phyloP scores from a whole-genome alignment of 2,113 vertebrate species.

The Hypocryptadius cinnamomeus region DNA sequence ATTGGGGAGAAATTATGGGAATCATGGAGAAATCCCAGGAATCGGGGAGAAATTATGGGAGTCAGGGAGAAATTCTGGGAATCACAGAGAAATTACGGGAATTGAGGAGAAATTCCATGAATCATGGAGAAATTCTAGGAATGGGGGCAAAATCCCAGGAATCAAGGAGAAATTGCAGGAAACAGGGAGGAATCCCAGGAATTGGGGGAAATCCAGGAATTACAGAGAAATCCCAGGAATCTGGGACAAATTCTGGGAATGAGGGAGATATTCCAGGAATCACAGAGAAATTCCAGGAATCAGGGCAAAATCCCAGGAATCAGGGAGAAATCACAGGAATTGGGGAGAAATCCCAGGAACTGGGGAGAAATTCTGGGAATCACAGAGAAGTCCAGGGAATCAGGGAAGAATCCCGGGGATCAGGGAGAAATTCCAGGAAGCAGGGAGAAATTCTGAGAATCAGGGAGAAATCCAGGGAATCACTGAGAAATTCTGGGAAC shows the following conservation, averaged over 20 bases:
- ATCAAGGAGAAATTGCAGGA: neutral
- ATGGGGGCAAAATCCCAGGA: neutral
- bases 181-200: too few species aligned
- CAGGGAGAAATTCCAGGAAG: neutral
- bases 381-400: accelerated
- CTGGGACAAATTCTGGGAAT: neutral
- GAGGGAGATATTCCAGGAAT: neutral
- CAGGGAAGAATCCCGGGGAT: neutral
- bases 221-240: neutral
- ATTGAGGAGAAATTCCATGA: neutral
- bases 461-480: neutral
- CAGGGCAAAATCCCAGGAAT: too few species aligned
- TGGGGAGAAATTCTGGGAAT: accelerated
- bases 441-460: accelerated
- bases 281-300: neutral
- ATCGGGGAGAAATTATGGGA: accelerated
- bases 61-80: accelerated
- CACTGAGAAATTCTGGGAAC: neutral
- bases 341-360: neutral
- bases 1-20: too few species aligned
- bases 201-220: accelerated
- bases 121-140: neutral
- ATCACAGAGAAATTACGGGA: accelerated
- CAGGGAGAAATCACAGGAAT: too few species aligned
- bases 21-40: too few species aligned